Conservation (phyloP, 2,888 invertebrate species). For the Elmis aenea region DNA sequence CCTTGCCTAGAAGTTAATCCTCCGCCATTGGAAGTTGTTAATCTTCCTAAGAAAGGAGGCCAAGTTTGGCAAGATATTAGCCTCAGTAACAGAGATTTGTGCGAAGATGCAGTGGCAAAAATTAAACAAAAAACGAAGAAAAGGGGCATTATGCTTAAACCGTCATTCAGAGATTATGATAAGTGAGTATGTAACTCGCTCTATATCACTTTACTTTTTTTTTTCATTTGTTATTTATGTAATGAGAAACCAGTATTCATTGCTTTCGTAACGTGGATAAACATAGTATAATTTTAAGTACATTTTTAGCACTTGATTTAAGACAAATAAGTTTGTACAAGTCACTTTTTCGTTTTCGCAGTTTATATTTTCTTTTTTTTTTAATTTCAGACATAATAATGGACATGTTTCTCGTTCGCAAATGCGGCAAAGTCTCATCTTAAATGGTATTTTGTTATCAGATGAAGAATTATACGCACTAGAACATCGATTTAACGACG, state of each 20-base stretch:
- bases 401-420: slow-evolving; percentile 68
- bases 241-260: too few relatives aligned
- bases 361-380: slow-evolving; percentile 3
- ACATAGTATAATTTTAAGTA: too few relatives aligned
- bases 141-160: slow-evolving; percentile 60
- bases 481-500: slow-evolving; percentile 66
- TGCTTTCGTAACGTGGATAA: too few relatives aligned
- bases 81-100: slow-evolving; percentile 46
- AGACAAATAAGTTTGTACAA: neutral
- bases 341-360: neutral
- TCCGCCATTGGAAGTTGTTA: slow-evolving; percentile 52
- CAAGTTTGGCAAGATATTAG: slow-evolving; percentile 48
- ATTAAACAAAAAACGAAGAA: slow-evolving; percentile 58
- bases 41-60: slow-evolving; percentile 48
- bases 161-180: slow-evolving; percentile 67
- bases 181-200: slow-evolving; percentile 55
- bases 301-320: too few relatives aligned
- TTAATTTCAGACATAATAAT: slow-evolving; percentile 54
- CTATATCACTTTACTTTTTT: too few relatives aligned
- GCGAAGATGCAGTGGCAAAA: slow-evolving; percentile 59
- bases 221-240: too few relatives aligned
- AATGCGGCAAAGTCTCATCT: slow-evolving; percentile 65
- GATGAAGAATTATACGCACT: slow-evolving; percentile 63
- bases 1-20: slow-evolving; percentile 55
- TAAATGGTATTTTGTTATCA: slow-evolving; percentile 62